These are phyloP conservation scores for Dendroctonus valens DNA, from an alignment of 1,140 invertebrate species.

Conservation along the genomic window DNA sequence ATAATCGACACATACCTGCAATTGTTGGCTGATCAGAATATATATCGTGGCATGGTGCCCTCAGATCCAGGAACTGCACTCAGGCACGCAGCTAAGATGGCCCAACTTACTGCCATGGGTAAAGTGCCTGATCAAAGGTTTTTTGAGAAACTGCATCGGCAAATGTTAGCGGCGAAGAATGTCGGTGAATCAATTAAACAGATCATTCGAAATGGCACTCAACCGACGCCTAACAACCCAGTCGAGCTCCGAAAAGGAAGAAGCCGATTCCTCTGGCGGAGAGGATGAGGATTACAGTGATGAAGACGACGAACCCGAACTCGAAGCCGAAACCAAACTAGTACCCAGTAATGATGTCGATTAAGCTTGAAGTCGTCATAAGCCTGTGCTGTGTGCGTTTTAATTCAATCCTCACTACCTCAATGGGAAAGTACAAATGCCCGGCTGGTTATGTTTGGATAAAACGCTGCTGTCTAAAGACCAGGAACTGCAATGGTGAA, in stretches of 20 bases:
- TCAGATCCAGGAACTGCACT: conserved; percentile 49
- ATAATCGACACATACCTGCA: conserved; percentile 82
- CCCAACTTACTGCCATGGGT: conserved; percentile 67
- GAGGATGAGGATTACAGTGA: conserved; percentile 51
- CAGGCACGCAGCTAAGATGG: conserved; percentile 60
- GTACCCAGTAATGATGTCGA: conserved; percentile 24
- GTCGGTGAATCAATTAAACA: too few relatives aligned
- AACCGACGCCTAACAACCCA: conserved; percentile 44
- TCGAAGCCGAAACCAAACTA: conserved; percentile 40
- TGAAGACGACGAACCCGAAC: conserved; percentile 48
- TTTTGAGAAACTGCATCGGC: conserved; percentile 61
- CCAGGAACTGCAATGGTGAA: too few relatives aligned
- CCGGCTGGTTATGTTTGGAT: too few relatives aligned
- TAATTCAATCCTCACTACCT: conserved; percentile 53
- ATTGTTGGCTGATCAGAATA: conserved; percentile 78
- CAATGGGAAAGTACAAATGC: conserved; percentile 26
- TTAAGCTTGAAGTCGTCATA: conserved; percentile 37
- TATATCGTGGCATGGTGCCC: conserved; percentile 55
- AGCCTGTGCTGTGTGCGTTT: conserved; percentile 15
- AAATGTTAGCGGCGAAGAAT: conserved; percentile 40
- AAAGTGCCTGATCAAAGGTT: conserved; percentile 61
- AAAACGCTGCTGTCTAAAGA: too few relatives aligned
- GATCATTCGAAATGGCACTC: conserved; percentile 23
- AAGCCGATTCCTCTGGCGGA: conserved; percentile 44
- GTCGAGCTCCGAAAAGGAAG: conserved; percentile 42